Conservation (phyloP, 2,888 invertebrate genomes). For the Drosophila parthenogenetica region DNA sequence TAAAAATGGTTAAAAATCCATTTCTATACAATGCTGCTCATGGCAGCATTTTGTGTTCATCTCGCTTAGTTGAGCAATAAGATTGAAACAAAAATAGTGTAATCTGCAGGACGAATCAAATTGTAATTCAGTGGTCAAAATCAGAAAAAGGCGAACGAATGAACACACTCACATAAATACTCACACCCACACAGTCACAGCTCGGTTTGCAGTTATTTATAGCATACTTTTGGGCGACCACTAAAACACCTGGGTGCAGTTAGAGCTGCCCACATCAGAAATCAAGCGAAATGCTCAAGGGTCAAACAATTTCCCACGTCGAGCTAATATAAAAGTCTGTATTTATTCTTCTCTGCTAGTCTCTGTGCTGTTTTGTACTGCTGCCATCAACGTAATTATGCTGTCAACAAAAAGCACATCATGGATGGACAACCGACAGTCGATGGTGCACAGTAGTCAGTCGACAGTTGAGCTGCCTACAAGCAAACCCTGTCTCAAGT, state of each 20-base stretch:
- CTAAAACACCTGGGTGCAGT: constrained; percentile 55
- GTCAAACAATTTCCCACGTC: constrained; percentile 27
- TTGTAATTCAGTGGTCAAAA: constrained; percentile 8
- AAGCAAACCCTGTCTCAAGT: constrained; percentile 35
- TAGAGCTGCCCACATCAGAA: constrained; percentile 8
- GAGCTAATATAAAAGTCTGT: constrained; percentile 29
- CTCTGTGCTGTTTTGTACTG: constrained; percentile 12
- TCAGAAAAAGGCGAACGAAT: not conserved
- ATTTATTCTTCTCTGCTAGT: constrained; percentile 49
- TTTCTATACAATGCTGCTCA: too few relatives aligned
- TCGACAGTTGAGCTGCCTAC: constrained; percentile 7
- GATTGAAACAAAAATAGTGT: not conserved
- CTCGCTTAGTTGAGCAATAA: constrained; percentile 9
- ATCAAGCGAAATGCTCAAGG: constrained; percentile 28
- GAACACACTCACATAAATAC: not conserved
- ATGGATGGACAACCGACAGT: constrained; percentile 36
- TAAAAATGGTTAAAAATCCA: too few relatives aligned
- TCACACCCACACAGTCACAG: not conserved
- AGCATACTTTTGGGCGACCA: constrained; percentile 42
- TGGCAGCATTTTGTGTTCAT: not conserved
- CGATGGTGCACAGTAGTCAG: constrained; percentile 3
- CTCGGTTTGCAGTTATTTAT: constrained; percentile 52
- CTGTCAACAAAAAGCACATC: constrained; percentile 73
- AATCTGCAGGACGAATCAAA: constrained; percentile 17
- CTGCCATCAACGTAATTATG: constrained; percentile 76